A percentile compares a stretch with the other conserved stretches of the same genome.
Evolutionary conservation across 23 tunicate species (phyloP).

Genomic region (Oikopleura dioica): DNA sequence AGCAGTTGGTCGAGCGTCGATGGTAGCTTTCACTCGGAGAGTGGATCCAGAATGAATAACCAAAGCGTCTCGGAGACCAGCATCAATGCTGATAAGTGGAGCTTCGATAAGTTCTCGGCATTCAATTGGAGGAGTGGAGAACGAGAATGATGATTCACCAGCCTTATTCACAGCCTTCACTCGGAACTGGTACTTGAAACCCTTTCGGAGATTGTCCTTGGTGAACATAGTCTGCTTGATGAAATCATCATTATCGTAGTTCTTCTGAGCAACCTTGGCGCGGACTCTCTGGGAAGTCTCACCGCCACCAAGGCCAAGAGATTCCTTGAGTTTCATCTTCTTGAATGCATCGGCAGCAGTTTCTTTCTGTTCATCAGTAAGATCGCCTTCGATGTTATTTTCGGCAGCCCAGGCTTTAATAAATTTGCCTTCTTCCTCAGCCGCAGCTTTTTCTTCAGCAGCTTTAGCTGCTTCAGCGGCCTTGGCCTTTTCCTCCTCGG

Average conservation of each 20-base stretch:
- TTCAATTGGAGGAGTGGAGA: background rate
- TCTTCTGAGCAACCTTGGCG: background rate
- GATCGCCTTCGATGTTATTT: background rate
- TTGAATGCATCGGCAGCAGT: background rate
- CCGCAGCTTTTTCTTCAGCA: no score
- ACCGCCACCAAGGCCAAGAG: background rate
- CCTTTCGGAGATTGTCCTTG: background rate
- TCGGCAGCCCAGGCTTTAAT: background rate
- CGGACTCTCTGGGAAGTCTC: background rate
- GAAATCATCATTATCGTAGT: background rate
- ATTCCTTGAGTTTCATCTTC: background rate
- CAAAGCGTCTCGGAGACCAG: constrained; percentile 40
- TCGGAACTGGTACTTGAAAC: constrained; percentile 37
- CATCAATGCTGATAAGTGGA: constrained; percentile 42
- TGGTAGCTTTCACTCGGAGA: constrained; percentile 26
- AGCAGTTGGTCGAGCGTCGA: constrained; percentile 49
- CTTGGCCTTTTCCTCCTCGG: background rate
- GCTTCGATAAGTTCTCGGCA: constrained; percentile 20
- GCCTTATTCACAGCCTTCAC: constrained; percentile 50
- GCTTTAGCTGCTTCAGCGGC: background rate
- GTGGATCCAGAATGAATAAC: constrained; percentile 64
- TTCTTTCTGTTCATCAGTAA: background rate
- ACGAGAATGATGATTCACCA: background rate
- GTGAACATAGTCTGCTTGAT: background rate
- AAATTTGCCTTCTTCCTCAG: background rate